Conservation (phyloP, 2,888 invertebrate species). For the Pheosia tremula region DNA sequence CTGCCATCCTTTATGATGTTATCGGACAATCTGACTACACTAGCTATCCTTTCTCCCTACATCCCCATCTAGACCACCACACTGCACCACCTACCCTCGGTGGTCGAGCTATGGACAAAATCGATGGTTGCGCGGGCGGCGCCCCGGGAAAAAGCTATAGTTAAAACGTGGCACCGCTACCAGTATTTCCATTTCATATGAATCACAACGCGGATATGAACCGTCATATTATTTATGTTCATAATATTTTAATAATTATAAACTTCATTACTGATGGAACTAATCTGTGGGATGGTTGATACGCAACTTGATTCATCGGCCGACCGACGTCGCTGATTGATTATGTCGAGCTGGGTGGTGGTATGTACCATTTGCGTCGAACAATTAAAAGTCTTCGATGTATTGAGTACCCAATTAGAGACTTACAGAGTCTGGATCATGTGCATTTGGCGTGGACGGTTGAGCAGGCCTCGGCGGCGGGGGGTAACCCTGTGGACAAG, state of each 20-base stretch:
- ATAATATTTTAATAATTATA: conserved; percentile 23
- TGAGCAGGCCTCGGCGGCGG: conserved; percentile 89
- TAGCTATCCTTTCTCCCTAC: too few species aligned
- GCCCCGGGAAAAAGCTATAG: neutral
- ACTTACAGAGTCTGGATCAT: conserved; percentile 91
- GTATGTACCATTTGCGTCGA: conserved; percentile 14
- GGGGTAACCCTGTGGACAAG: conserved; percentile 85
- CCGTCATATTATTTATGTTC: conserved; percentile 12
- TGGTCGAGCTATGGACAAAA: too few species aligned
- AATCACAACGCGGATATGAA: conserved; percentile 23
- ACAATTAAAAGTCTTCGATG: conserved; percentile 18
- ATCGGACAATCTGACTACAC: too few species aligned
- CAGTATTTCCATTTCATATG: conserved; percentile 10
- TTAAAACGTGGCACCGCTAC: neutral
- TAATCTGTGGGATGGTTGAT: conserved; percentile 50
- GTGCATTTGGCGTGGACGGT: conserved; percentile 91
- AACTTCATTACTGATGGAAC: conserved; percentile 16
- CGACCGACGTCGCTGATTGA: conserved; percentile 53
- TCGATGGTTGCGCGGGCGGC: too few species aligned
- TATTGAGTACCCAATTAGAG: conserved; percentile 13
- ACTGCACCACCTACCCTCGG: too few species aligned
- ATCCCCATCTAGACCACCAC: too few species aligned
- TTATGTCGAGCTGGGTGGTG: conserved; percentile 29
- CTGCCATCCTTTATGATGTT: too few species aligned
- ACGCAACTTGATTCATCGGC: conserved; percentile 52